Evolutionary conservation across 2,113 vertebrate species (phyloP).

Genomic region (Oostethus manadensis): DNA sequence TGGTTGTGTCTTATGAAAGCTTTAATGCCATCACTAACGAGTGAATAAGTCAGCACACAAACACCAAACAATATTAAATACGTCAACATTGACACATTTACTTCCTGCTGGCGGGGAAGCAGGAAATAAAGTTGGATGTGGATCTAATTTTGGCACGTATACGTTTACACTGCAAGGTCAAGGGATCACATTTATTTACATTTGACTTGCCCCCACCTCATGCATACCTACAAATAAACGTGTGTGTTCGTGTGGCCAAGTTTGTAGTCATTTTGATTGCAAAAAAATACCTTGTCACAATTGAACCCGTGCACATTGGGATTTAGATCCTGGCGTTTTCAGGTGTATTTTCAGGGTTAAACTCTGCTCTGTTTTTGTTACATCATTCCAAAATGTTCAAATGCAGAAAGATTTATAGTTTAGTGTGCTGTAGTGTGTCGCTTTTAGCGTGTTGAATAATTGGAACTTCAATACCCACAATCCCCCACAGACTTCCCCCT

Average conservation of each 20-base stretch:
- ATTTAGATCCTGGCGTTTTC: too few species aligned
- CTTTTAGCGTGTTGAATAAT: constrained; percentile 65
- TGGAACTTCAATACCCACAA: constrained; percentile 80
- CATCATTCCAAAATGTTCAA: not conserved
- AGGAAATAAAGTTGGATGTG: constrained; percentile 52
- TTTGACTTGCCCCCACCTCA: constrained; percentile 34
- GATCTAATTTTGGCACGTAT: constrained; percentile 51
- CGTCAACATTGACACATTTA: constrained; percentile 23
- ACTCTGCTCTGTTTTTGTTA: too few species aligned
- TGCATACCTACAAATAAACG: constrained; percentile 37
- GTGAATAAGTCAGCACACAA: not conserved
- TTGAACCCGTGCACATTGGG: too few species aligned
- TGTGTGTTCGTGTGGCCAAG: constrained; percentile 13
- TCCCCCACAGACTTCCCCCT: constrained; percentile 60
- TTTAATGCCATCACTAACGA: too few species aligned
- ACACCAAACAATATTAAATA: constrained; percentile 6
- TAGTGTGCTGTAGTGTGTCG: not conserved
- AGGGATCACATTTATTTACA: constrained; percentile 52
- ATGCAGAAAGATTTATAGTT: too few species aligned
- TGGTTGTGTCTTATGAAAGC: too few species aligned
- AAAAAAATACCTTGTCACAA: too few species aligned
- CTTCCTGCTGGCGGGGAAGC: constrained; percentile 22
- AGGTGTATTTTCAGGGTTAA: too few species aligned
- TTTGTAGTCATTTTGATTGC: not conserved
- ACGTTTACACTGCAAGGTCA: constrained; percentile 57